These are phyloP conservation scores for Myotis vivesi DNA, from an alignment of 2,797 vertebrate genomes.

Conservation along the genomic window DNA sequence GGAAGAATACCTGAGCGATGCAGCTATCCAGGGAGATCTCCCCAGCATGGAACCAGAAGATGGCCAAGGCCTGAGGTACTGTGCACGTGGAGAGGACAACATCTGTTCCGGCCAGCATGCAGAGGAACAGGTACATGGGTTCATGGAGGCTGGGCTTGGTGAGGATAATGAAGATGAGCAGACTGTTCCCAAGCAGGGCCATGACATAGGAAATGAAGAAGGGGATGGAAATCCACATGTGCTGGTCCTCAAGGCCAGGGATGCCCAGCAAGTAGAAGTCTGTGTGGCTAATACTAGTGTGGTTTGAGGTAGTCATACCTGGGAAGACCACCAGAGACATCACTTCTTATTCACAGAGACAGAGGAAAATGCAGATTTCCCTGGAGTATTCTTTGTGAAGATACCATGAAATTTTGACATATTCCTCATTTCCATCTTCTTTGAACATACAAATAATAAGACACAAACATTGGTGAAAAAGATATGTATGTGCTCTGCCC, in stretches of 20 bases:
- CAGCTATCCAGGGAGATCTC: conserved; percentile 50
- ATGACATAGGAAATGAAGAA: conserved; percentile 53
- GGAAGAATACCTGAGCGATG: conserved; percentile 46
- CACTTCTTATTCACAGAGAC: not conserved
- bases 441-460: not conserved
- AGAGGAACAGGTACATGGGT: conserved; percentile 63
- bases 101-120: not conserved
- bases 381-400: not conserved
- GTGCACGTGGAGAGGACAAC: conserved; percentile 22
- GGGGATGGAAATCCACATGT: conserved; percentile 61
- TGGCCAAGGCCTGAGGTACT: conserved; percentile 39
- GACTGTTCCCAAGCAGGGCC: conserved; percentile 16
- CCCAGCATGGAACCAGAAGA: conserved; percentile 53
- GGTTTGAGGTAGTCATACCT: not conserved
- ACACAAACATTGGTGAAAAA: not conserved
- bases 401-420: not conserved
- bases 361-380: not conserved
- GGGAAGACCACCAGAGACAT: not conserved
- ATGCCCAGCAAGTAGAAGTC: conserved; percentile 45
- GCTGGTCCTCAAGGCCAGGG: conserved; percentile 18
- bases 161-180: conserved; percentile 55
- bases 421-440: not conserved
- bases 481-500: too few species aligned
- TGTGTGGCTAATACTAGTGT: not conserved
- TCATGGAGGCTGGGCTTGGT: not conserved